Evolutionary conservation across 2,113 vertebrate genomes (phyloP).

Genomic region (Tachuris rubrigastra): DNA sequence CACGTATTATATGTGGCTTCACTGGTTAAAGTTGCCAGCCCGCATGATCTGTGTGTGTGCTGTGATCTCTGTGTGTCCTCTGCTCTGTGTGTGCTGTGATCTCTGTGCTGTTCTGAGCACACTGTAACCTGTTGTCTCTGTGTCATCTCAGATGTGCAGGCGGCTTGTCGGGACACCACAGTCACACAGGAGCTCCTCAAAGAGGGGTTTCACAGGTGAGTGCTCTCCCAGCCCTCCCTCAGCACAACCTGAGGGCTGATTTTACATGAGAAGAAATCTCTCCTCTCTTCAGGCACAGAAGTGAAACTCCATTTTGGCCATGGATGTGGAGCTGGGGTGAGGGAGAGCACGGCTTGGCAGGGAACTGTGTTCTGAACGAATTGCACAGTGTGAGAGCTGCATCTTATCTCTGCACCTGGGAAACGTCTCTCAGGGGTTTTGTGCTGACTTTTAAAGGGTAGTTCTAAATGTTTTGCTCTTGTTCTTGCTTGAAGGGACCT

Average conservation of each 20-base stretch:
- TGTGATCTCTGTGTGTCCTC: background rate
- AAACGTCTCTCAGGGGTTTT: rapidly evolving
- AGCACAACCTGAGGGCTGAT: rapidly evolving
- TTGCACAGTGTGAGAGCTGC: rapidly evolving
- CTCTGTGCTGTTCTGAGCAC: background rate
- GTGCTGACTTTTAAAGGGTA: background rate
- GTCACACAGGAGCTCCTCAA: conserved; percentile 73
- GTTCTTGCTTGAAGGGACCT: conserved; percentile 77
- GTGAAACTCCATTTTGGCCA: background rate
- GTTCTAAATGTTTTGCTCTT: background rate
- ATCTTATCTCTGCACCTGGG: rapidly evolving
- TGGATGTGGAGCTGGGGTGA: background rate
- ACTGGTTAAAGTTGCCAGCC: background rate
- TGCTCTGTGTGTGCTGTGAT: too few relatives aligned
- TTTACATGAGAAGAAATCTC: background rate
- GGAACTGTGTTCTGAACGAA: background rate
- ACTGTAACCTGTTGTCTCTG: rapidly evolving
- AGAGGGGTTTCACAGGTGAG: conserved; percentile 78
- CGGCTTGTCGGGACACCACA: conserved; percentile 46
- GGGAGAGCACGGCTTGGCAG: rapidly evolving
- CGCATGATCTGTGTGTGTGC: background rate
- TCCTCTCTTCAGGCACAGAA: background rate
- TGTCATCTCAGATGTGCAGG: conserved; percentile 23
- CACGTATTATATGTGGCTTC: rapidly evolving
- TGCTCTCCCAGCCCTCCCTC: background rate